phyloP scores from a whole-genome alignment of 1,140 invertebrate genomes.

The Leptoteleia sp. region DNA sequence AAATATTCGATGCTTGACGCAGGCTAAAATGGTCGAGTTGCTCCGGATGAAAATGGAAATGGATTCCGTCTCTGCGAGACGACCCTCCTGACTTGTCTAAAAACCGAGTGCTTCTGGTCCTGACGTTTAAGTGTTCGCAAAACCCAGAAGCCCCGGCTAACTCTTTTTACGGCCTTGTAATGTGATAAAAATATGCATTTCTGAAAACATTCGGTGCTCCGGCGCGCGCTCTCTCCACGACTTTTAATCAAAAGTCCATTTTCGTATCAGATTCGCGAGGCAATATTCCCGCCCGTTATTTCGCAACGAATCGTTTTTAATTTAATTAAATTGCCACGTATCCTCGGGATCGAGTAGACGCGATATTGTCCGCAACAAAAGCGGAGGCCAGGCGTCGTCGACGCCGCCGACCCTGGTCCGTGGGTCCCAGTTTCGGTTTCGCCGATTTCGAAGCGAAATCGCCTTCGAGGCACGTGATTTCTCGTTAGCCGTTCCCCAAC shows the following conservation, averaged over 20 bases:
- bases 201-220: conserved; percentile 20
- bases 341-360: conserved; percentile 16
- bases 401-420: too few relatives aligned
- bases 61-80: conserved; percentile 57
- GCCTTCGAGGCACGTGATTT: too few relatives aligned
- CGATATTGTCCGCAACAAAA: too few relatives aligned
- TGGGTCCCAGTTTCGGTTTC: too few relatives aligned
- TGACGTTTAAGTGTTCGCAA: conserved; percentile 58
- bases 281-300: too few relatives aligned
- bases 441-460: too few relatives aligned
- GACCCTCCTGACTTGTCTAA: conserved; percentile 56
- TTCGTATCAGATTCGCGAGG: not conserved
- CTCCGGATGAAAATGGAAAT: conserved; percentile 64
- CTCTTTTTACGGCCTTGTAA: conserved; percentile 32
- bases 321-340: conserved; percentile 7
- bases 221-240: conserved; percentile 5
- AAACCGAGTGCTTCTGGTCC: conserved; percentile 51
- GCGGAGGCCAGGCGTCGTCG: too few relatives aligned
- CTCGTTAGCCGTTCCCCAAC: too few relatives aligned
- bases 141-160: conserved; percentile 45
- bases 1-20: conserved; percentile 62
- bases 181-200: conserved; percentile 47
- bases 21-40: conserved; percentile 60
- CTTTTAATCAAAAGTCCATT: conserved; percentile 42
- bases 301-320: conserved; percentile 1